Evolutionary conservation across 2,113 vertebrate species (phyloP).

Genomic region (Channa argus): DNA sequence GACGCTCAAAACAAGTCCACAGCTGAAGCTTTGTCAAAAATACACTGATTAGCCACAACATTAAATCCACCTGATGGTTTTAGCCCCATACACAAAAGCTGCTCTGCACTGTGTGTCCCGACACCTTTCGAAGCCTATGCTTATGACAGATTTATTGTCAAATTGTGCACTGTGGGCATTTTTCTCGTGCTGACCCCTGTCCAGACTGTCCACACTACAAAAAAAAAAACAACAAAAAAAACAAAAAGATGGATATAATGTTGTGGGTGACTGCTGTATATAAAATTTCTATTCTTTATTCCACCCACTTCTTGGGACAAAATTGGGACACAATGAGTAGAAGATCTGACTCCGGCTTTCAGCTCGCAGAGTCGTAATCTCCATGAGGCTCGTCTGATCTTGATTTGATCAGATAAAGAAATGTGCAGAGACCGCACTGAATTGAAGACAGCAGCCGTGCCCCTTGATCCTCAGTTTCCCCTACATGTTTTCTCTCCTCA

Average conservation of each 20-base stretch:
- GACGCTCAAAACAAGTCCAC: neutral
- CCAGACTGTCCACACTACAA: too few relatives aligned
- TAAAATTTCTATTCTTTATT: too few relatives aligned
- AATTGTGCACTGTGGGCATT: too few relatives aligned
- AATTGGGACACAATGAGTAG: neutral
- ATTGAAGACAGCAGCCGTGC: constrained; percentile 7
- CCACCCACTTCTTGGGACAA: neutral
- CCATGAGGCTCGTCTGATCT: neutral
- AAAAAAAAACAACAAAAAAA: too few relatives aligned
- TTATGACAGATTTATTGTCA: too few relatives aligned
- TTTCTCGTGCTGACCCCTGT: too few relatives aligned
- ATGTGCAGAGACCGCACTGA: neutral
- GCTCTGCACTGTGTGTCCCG: too few relatives aligned
- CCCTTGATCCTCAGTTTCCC: constrained; percentile 55
- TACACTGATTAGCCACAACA: too few relatives aligned
- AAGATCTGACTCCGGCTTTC: neutral
- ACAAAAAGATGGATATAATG: too few relatives aligned
- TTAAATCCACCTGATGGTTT: neutral
- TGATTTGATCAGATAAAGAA: neutral
- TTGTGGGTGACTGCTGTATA: too few relatives aligned
- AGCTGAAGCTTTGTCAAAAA: neutral
- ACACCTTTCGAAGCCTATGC: too few relatives aligned
- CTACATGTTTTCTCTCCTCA: constrained; percentile 36
- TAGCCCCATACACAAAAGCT: too few relatives aligned
- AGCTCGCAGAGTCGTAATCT: neutral